Conservation (phyloP, 2,113 vertebrate genomes). For the Phylloscopus whistleri region DNA sequence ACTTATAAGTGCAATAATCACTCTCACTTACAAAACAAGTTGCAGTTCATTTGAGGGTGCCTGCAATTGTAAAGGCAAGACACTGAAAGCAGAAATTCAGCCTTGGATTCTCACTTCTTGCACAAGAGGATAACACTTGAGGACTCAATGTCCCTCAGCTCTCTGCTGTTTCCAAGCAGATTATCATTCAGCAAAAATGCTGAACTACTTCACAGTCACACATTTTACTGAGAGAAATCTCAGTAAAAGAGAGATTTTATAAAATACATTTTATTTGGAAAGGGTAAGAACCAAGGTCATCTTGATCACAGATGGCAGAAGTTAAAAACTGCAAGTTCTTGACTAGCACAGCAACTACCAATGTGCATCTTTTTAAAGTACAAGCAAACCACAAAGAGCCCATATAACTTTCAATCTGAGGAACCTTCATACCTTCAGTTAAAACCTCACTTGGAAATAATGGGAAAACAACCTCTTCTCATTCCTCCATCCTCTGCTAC, state of each 20-base stretch:
- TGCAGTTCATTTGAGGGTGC: not conserved
- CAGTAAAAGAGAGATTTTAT: not conserved
- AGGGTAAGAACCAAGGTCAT: conserved; percentile 24
- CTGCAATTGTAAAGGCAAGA: not conserved
- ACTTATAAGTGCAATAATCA: not conserved
- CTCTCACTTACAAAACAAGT: not conserved
- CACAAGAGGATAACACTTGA: not conserved
- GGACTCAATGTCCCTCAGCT: not conserved
- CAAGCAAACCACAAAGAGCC: not conserved
- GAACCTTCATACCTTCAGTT: not conserved
- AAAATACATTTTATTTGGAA: not conserved
- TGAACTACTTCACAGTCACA: not conserved
- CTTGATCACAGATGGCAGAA: not conserved
- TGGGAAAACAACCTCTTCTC: not conserved
- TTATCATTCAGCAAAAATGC: not conserved
- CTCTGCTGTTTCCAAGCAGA: not conserved
- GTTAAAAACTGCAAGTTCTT: not conserved
- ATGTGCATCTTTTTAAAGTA: not conserved
- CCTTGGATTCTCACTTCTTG: not conserved
- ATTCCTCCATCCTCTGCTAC: not conserved
- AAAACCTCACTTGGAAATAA: not conserved
- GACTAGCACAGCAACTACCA: not conserved
- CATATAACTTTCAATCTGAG: not conserved
- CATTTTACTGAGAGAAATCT: not conserved
- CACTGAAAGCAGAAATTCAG: not conserved